Conservation (phyloP, 1,140 invertebrate genomes). For the Melitaea cinxia region DNA sequence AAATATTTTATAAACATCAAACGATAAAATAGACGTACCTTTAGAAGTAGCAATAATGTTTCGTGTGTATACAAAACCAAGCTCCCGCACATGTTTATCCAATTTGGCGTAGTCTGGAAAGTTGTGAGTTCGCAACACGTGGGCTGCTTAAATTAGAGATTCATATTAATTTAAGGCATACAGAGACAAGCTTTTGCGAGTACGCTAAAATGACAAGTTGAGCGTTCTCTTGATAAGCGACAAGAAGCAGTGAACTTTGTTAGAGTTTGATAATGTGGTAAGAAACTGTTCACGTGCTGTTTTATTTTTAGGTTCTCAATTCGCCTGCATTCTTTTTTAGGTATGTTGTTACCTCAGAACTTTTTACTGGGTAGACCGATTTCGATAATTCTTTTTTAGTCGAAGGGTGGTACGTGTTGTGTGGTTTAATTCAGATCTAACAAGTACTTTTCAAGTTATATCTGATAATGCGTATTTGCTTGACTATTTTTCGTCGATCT, state of each 20-base stretch:
- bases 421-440: too few relatives aligned
- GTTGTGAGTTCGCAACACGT: conserved; percentile 76
- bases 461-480: too few relatives aligned
- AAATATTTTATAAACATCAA: too few relatives aligned
- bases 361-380: too few relatives aligned
- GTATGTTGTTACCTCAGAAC: not conserved
- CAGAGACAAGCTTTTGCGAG: conserved; percentile 59
- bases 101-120: conserved; percentile 80
- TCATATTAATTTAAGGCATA: conserved; percentile 76
- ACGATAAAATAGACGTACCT: conserved; percentile 16
- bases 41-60: conserved; percentile 17
- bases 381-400: too few relatives aligned
- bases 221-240: conserved; percentile 38
- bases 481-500: too few relatives aligned
- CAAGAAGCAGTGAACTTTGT: conserved; percentile 13
- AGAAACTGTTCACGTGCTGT: not conserved
- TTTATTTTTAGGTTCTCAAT: not conserved
- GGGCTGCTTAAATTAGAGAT: conserved; percentile 77
- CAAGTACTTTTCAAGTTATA: too few relatives aligned
- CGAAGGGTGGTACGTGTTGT: too few relatives aligned
- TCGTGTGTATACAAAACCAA: conserved; percentile 44
- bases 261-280: not conserved
- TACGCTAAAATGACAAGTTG: conserved; percentile 37
- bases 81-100: conserved; percentile 75
- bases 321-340: not conserved